Percentiles rank a stretch among this genome's conserved stretches.
These are phyloP conservation scores for Diplosoma virens DNA, from an alignment of 23 tunicate genomes.

Conservation along the genomic window DNA sequence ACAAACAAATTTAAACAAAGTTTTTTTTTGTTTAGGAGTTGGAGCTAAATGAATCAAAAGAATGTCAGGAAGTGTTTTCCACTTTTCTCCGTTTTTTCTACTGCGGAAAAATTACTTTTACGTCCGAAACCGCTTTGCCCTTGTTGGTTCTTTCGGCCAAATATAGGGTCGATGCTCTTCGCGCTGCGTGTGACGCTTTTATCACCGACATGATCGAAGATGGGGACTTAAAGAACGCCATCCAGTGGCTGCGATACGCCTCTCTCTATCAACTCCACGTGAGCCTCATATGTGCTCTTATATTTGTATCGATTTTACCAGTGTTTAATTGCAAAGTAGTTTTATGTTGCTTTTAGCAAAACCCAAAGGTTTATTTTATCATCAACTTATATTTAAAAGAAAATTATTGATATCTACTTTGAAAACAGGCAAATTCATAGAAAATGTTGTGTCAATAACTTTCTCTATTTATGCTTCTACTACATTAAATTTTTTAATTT, in stretches of 20 bases:
- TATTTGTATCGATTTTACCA: too few relatives aligned
- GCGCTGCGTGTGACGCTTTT: constrained; percentile 90
- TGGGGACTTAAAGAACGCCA: constrained; percentile 89
- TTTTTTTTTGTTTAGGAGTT: constrained; percentile 82
- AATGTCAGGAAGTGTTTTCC: constrained; percentile 81
- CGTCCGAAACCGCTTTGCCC: constrained; percentile 81
- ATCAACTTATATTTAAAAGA: too few relatives aligned
- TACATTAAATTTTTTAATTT: too few relatives aligned
- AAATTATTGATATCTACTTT: too few relatives aligned
- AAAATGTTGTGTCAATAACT: too few relatives aligned
- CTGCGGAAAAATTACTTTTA: constrained; percentile 90
- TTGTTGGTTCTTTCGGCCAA: constrained; percentile 84
- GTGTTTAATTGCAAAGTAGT: too few relatives aligned
- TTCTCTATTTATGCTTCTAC: too few relatives aligned
- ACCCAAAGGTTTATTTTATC: too few relatives aligned
- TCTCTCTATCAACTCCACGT: constrained; percentile 70
- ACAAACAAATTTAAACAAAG: too few relatives aligned
- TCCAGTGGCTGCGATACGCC: constrained; percentile 84
- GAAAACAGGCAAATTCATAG: too few relatives aligned
- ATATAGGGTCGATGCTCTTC: constrained; percentile 74
- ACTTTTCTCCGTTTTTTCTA: constrained; percentile 87
- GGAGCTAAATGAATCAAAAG: constrained; percentile 83
- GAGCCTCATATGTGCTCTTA: neutral
- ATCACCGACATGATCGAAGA: constrained; percentile 95
- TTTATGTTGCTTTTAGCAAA: too few relatives aligned